phyloP scores from a whole-genome alignment of 2,888 invertebrate genomes.

The Epinotia bilunana region DNA sequence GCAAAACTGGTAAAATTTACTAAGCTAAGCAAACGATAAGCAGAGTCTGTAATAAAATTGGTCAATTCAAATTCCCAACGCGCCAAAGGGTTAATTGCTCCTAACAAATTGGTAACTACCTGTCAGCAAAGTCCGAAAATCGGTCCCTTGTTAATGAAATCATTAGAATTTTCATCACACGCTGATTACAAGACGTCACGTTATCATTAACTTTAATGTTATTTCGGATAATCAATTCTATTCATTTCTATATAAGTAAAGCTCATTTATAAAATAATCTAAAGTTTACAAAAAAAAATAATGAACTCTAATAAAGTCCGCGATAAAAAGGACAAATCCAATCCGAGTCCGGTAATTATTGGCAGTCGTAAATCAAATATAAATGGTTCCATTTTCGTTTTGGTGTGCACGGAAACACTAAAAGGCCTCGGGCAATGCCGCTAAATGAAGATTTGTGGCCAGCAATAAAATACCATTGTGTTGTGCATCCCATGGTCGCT shows the following conservation, averaged over 20 bases:
- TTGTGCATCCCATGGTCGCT: slow-evolving; percentile 33
- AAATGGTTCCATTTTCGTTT: slow-evolving; percentile 68
- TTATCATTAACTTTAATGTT: background rate
- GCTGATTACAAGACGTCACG: background rate
- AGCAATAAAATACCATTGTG: slow-evolving; percentile 66
- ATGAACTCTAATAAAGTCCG: slow-evolving; percentile 30
- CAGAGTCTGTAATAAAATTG: background rate
- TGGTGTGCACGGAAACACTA: slow-evolving; percentile 59
- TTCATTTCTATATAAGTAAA: too few relatives aligned
- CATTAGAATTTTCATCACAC: slow-evolving; percentile 16
- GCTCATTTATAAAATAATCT: background rate
- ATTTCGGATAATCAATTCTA: background rate
- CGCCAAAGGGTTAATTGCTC: slow-evolving; percentile 7
- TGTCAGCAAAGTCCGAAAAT: slow-evolving; percentile 13
- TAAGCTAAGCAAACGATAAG: background rate
- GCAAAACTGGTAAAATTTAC: background rate
- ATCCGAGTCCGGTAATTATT: slow-evolving; percentile 64
- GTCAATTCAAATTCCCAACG: slow-evolving; percentile 8
- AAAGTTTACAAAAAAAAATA: slow-evolving; percentile 6
- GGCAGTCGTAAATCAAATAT: slow-evolving; percentile 67
- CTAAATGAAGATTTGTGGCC: slow-evolving; percentile 74
- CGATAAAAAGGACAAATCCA: slow-evolving; percentile 52
- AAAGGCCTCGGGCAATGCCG: slow-evolving; percentile 61
- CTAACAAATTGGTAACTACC: slow-evolving; percentile 17
- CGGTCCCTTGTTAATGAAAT: slow-evolving; percentile 20